phyloP scores from a whole-genome alignment of 2,888 invertebrate genomes.

The Macroteleia sp. region DNA sequence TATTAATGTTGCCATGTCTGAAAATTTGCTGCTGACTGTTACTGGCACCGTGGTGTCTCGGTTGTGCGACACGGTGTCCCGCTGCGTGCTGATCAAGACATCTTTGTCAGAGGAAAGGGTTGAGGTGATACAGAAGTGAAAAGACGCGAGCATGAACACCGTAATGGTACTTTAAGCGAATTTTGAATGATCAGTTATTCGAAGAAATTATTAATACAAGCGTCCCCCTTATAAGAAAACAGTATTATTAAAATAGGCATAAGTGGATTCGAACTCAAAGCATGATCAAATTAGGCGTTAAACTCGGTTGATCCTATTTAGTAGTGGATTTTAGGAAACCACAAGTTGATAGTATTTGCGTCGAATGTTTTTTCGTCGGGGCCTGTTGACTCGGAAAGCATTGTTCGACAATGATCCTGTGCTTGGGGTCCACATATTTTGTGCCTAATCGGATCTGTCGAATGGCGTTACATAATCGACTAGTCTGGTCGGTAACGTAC shows the following conservation, averaged over 20 bases:
- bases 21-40: constrained; percentile 45
- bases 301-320: constrained; percentile 49
- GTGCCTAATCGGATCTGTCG: constrained; percentile 77
- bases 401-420: constrained; percentile 74
- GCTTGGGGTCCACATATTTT: constrained; percentile 69
- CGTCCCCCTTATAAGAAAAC: neutral
- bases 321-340: constrained; percentile 21
- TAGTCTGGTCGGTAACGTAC: constrained; percentile 54
- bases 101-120: constrained; percentile 55
- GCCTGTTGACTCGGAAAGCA: constrained; percentile 79
- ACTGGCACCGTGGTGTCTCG: constrained; percentile 43
- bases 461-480: constrained; percentile 72
- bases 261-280: neutral
- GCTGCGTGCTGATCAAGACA: constrained; percentile 60
- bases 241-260: neutral
- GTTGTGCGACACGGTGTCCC: constrained; percentile 42
- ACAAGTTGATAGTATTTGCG: constrained; percentile 46
- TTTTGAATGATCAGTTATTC: constrained; percentile 29
- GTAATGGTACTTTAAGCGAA: constrained; percentile 7
- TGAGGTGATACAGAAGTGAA: constrained; percentile 33
- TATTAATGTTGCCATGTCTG: constrained; percentile 56
- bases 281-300: constrained; percentile 33
- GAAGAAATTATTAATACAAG: neutral
- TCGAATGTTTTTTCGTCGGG: constrained; percentile 37
- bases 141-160: constrained; percentile 17